Percentiles rank a stretch among this genome's conserved stretches.
These are phyloP conservation scores for Cerastis leucographa DNA, from an alignment of 2,888 invertebrate species.

Conservation along the genomic window DNA sequence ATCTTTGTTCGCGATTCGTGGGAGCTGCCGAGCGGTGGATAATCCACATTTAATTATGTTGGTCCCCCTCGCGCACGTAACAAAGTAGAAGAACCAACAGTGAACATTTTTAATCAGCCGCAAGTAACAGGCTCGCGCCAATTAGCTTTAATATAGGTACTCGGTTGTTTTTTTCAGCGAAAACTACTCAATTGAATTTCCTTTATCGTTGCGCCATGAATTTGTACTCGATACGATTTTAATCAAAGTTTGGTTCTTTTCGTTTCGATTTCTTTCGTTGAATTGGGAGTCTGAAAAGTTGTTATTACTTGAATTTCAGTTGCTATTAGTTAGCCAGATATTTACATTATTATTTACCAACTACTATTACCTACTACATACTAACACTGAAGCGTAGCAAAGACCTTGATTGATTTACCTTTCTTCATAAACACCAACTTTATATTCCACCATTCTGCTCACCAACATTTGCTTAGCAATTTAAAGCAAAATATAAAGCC, in stretches of 20 bases:
- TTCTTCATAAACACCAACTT: not conserved
- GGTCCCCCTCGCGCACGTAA: slow-evolving; percentile 47
- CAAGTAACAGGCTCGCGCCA: slow-evolving; percentile 47
- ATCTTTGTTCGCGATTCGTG: slow-evolving; percentile 55
- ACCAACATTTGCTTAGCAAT: slow-evolving; percentile 17
- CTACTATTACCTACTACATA: too few species aligned
- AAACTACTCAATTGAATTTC: slow-evolving; percentile 37
- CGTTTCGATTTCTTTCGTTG: not conserved
- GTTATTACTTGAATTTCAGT: not conserved
- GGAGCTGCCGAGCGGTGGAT: slow-evolving; percentile 56
- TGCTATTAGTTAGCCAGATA: not conserved
- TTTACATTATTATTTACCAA: not conserved
- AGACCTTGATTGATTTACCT: not conserved
- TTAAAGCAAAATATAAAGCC: slow-evolving; percentile 38
- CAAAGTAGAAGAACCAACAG: slow-evolving; percentile 74
- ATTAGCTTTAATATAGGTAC: slow-evolving; percentile 51
- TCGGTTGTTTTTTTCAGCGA: slow-evolving; percentile 28
- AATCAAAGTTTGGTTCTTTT: slow-evolving; percentile 22
- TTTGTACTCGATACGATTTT: slow-evolving; percentile 24
- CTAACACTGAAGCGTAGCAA: not conserved
- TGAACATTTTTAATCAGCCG: slow-evolving; percentile 74
- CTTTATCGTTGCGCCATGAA: slow-evolving; percentile 12
- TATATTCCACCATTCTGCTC: not conserved
- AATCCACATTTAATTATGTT: slow-evolving; percentile 78
- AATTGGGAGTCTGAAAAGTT: not conserved